A percentile compares a stretch with the other conserved stretches of the same genome.
phyloP scores from a whole-genome alignment of 2,888 invertebrate genomes.

The Sinohyriopsis cumingii region DNA sequence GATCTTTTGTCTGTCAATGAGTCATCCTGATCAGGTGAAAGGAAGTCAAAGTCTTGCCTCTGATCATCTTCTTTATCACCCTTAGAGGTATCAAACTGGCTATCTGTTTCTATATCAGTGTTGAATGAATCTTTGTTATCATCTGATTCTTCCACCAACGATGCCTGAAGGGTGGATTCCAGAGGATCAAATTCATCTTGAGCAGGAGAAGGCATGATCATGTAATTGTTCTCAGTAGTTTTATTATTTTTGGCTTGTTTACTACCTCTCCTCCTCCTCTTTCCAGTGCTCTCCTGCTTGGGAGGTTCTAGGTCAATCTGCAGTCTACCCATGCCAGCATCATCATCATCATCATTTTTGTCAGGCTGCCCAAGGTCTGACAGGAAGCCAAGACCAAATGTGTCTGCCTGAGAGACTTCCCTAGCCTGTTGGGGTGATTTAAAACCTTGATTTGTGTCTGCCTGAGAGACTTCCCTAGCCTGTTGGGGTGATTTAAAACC shows the following conservation, averaged over 20 bases:
- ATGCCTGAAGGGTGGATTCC: too few species aligned
- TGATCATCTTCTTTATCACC: slow-evolving; percentile 31
- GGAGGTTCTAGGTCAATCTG: slow-evolving; percentile 43
- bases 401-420: too few species aligned
- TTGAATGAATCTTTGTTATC: slow-evolving; percentile 33
- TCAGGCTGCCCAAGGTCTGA: slow-evolving; percentile 8
- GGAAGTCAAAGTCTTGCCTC: slow-evolving; percentile 39
- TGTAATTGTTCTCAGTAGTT: slow-evolving; percentile 27
- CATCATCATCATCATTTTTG: slow-evolving; percentile 38
- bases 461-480: too few species aligned
- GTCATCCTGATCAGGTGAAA: slow-evolving; percentile 39
- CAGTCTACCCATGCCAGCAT: slow-evolving; percentile 28
- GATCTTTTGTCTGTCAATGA: slow-evolving; percentile 29
- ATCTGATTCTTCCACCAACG: slow-evolving; percentile 16
- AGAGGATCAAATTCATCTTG: slow-evolving; percentile 17
- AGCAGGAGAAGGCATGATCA: slow-evolving; percentile 20
- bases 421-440: too few species aligned
- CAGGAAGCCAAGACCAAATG: neutral
- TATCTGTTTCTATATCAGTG: slow-evolving; percentile 26
- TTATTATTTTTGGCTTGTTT: slow-evolving; percentile 27
- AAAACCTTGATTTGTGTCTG: too few species aligned
- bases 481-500: too few species aligned
- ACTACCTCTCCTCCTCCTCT: slow-evolving; percentile 25
- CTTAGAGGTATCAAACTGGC: too few species aligned
- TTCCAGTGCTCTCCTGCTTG: slow-evolving; percentile 30